Base-by-base conservation (phyloP, 2,797 vertebrate species). In the Smutsia temminckii region DNA sequence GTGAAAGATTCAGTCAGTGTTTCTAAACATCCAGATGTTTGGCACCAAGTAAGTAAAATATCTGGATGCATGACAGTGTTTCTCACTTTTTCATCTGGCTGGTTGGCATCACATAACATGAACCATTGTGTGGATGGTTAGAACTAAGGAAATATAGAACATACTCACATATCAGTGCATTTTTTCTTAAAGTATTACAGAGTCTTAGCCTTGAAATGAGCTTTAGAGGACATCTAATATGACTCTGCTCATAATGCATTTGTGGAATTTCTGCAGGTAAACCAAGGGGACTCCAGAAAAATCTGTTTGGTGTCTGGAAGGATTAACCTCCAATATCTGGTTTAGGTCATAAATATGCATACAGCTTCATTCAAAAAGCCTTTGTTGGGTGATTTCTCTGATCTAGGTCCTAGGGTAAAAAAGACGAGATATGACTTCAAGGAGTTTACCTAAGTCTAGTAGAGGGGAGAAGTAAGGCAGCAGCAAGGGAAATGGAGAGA, bases 11-110 rank as follows among this genome's bases (percentile, higher is more conserved):
- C 81, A 95, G 23, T 55, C 66, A 84, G 78, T 96, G 85, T 96
- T 97, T 94, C 86, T 97, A 96, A 97, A 96, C 84, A 97, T 53
- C 95, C 97, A 97, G 97, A 96, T 96, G 95, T 97, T 95, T 95
- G 89, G 78, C 91, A 89, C 46, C 34, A 75, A 40, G n/a, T 66
- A 83, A 21, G 21, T 83, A 89, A 90, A 95, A 90, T 92, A 95
- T 84, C 88, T 92, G 78, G 81, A 92, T 68, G 6, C 4, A 64
- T 88, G 83, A 96, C 79, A 93, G 20, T 18, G 4, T 85, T 85
- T 92, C 68, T 92, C 53, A 63, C 63, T 93, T 90, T 89, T 94
- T 91, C 83, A 69, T 93, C 64, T 86, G 59, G 63, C 86, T 88
- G 21, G 78, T 91, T 95, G 74, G 92, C 61, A n/a, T 95, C 78